These are phyloP conservation scores for Lytechinus pictus DNA, from an alignment of 35 echinoderm and acorn worm species.

Conservation along the genomic window DNA sequence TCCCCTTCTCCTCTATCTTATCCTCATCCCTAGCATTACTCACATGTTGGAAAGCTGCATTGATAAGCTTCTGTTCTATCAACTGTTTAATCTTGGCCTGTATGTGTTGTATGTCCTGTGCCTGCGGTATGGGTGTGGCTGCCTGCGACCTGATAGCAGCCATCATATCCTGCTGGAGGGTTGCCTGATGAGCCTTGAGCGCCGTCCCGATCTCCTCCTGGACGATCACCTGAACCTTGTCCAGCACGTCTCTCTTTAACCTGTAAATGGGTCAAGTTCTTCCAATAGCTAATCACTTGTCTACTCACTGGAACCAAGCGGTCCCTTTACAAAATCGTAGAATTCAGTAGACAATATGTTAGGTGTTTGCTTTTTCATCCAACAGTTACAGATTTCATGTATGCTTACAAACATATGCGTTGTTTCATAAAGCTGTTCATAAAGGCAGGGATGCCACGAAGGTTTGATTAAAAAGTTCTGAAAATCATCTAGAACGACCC, in stretches of 20 bases:
- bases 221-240: conserved; percentile 47
- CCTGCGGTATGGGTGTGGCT: conserved; percentile 77
- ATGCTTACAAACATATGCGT: too few relatives aligned
- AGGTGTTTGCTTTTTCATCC: too few relatives aligned
- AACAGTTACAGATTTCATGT: too few relatives aligned
- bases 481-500: too few relatives aligned
- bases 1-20: too few relatives aligned
- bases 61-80: conserved; percentile 69
- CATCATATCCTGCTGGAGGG: conserved; percentile 58
- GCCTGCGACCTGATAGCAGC: conserved; percentile 81
- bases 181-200: conserved; percentile 61
- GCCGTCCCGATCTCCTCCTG: conserved; percentile 54
- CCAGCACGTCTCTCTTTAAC: conserved; percentile 53
- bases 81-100: conserved; percentile 72
- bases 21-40: not conserved
- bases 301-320: too few relatives aligned
- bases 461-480: too few relatives aligned
- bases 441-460: too few relatives aligned
- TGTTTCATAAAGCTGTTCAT: too few relatives aligned
- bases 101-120: conserved; percentile 69
- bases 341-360: too few relatives aligned
- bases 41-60: conserved; percentile 90
- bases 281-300: too few relatives aligned
- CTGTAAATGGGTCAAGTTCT: not conserved
- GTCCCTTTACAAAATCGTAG: too few relatives aligned